phyloP scores from a whole-genome alignment of 2,797 vertebrate species.

The Onychomys torridus region DNA sequence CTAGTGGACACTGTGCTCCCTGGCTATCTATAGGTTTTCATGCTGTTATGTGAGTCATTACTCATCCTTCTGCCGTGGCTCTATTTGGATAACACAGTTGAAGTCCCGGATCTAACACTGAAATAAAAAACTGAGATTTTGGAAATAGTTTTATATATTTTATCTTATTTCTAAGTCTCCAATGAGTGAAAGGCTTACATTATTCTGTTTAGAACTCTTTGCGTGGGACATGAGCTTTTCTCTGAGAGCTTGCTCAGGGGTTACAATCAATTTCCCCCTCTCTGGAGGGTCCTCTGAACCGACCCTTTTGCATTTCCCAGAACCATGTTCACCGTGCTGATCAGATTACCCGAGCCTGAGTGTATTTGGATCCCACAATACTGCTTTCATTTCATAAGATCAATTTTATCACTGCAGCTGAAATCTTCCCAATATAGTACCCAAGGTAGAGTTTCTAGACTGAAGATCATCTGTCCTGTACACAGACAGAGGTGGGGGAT shows the following conservation, averaged over 20 bases:
- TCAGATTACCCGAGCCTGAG: not conserved
- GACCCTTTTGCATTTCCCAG: not conserved
- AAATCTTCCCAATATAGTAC: not conserved
- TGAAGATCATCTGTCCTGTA: not conserved
- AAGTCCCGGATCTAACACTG: not conserved
- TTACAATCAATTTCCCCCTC: not conserved
- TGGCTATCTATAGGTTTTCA: not conserved
- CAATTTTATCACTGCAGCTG: not conserved
- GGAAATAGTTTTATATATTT: not conserved
- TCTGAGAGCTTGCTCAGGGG: not conserved
- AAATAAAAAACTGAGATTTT: not conserved
- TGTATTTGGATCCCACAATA: not conserved
- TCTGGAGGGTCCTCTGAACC: not conserved
- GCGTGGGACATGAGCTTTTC: not conserved
- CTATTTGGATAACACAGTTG: not conserved
- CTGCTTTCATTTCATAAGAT: not conserved
- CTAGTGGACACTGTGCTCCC: not conserved
- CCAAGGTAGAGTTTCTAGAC: not conserved
- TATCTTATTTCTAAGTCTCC: not conserved
- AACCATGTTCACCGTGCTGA: not conserved
- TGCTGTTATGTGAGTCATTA: conserved; percentile 4
- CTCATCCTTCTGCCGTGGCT: not conserved
- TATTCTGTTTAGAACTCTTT: not conserved
- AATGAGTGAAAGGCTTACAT: not conserved
- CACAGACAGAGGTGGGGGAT: not conserved